Evolutionary conservation across 2,888 invertebrate species (phyloP).

Genomic region (Apamea sordens): DNA sequence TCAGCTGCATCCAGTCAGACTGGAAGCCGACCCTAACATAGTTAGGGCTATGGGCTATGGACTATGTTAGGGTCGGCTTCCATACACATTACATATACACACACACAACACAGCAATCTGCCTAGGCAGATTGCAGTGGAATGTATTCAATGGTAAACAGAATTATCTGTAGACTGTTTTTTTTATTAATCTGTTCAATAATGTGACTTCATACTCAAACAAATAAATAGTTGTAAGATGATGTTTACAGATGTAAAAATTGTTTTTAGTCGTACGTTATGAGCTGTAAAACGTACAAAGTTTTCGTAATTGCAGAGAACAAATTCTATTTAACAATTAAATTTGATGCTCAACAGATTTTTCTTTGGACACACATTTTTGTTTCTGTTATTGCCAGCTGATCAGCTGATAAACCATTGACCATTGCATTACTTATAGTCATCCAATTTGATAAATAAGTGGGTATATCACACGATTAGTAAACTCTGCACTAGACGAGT

Average conservation of each 20-base stretch:
- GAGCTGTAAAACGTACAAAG: neutral
- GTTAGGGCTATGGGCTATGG: no score
- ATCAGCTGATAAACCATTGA: neutral
- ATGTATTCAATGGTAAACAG: neutral
- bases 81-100: no score
- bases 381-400: neutral
- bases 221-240: neutral
- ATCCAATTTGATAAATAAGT: neutral
- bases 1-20: neutral
- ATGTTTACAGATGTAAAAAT: neutral
- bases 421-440: neutral
- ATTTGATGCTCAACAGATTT: neutral
- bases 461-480: neutral
- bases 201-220: no score
- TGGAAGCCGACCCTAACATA: no score
- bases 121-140: neutral
- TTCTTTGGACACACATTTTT: neutral
- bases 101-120: no score
- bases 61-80: no score
- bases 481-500: neutral
- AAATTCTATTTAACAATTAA: neutral
- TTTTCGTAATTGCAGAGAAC: neutral
- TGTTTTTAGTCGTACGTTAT: neutral
- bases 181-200: neutral
- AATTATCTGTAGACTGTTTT: neutral